A percentile compares a stretch with the other conserved stretches of the same genome.
Evolutionary conservation across 2,113 vertebrate species (phyloP).

Genomic region (Triplophysa siluroides): DNA sequence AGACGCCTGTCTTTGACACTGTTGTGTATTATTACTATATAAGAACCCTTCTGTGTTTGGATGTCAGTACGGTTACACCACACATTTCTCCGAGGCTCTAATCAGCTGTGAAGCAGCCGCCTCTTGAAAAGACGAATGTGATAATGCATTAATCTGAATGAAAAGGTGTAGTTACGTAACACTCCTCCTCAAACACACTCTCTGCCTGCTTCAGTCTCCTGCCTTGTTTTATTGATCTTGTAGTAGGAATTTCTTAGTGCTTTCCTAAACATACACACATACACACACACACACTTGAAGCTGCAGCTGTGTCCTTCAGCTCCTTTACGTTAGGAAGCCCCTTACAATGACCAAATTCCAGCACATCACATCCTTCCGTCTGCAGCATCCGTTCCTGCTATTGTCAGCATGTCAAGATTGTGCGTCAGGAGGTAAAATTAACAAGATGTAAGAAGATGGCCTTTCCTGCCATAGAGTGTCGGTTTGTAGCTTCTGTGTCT

Average conservation of each 20-base stretch:
- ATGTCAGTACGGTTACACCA: background rate
- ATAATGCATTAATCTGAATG: background rate
- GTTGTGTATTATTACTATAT: background rate
- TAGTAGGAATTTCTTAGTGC: background rate
- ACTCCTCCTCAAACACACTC: background rate
- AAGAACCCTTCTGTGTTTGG: background rate
- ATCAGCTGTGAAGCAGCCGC: background rate
- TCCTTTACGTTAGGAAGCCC: conserved; percentile 65
- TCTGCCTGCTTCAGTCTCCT: background rate
- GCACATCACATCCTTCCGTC: conserved; percentile 62
- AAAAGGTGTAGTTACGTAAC: background rate
- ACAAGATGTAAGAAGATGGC: conserved; percentile 47
- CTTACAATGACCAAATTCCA: conserved; percentile 64
- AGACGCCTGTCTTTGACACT: background rate
- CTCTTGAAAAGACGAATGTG: background rate
- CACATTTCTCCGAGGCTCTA: background rate
- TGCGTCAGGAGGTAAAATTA: conserved; percentile 65
- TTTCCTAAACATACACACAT: conserved; percentile 9
- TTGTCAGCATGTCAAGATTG: conserved; percentile 67
- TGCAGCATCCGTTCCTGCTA: conserved; percentile 69
- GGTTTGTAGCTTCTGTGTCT: conserved; percentile 38
- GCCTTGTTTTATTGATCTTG: conserved; percentile 42
- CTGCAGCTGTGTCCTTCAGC: conserved; percentile 57
- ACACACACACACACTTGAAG: conserved; percentile 4
- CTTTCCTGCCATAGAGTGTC: conserved; percentile 56